These are phyloP conservation scores for Drosophila atroscutellata DNA, from an alignment of 2,888 invertebrate genomes.

Conservation along the genomic window DNA sequence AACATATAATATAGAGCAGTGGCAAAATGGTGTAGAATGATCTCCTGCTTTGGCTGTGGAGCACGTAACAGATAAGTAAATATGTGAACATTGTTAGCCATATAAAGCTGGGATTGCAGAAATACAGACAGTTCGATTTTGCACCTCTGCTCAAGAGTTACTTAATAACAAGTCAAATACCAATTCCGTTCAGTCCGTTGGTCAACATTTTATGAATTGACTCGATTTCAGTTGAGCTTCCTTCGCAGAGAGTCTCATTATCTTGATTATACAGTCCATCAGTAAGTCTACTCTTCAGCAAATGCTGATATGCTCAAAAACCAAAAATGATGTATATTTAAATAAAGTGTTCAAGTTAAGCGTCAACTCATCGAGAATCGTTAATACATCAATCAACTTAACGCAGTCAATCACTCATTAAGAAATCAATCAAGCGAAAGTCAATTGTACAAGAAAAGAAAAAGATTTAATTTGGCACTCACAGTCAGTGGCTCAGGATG, in stretches of 20 bases:
- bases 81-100: no score
- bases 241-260: neutral
- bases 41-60: no score
- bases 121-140: no score
- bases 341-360: neutral
- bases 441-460: neutral
- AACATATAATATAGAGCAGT: no score
- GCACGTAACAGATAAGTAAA: no score
- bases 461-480: neutral
- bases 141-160: no score
- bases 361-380: constrained; percentile 23
- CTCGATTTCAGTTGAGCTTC: neutral
- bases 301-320: neutral
- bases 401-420: constrained; percentile 7
- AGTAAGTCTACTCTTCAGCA: neutral
- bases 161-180: neutral
- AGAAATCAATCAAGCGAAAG: constrained; percentile 35
- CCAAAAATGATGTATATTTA: neutral
- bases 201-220: neutral
- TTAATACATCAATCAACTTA: constrained; percentile 39
- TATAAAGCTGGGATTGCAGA: no score
- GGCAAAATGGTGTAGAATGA: no score
- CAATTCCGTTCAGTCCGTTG: neutral
- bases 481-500: no score
- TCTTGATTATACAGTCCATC: neutral